Evolutionary conservation across 2,113 vertebrate species (phyloP).

Genomic region (Pluvianellus socialis): DNA sequence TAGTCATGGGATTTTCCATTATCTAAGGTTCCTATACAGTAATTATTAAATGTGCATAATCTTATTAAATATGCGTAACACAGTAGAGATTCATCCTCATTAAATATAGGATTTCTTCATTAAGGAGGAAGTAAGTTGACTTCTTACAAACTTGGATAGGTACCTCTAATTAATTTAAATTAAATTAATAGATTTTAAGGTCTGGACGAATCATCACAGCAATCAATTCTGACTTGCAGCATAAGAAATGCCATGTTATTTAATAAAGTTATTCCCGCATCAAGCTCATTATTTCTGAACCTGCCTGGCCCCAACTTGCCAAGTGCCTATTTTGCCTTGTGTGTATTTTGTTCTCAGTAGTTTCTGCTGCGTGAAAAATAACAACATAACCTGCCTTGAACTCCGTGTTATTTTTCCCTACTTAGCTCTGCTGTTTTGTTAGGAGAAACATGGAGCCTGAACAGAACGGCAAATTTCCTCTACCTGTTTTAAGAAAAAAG

Average conservation of each 20-base stretch:
- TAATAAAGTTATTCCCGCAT: not conserved
- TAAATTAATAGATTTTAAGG: not conserved
- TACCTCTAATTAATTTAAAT: not conserved
- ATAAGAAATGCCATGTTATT: not conserved
- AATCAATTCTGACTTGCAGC: not conserved
- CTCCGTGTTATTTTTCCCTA: not conserved
- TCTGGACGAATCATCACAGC: not conserved
- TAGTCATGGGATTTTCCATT: not conserved
- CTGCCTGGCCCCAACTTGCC: not conserved
- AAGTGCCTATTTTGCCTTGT: not conserved
- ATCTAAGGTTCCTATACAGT: not conserved
- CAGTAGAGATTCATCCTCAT: not conserved
- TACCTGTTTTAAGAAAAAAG: not conserved
- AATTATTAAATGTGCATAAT: not conserved
- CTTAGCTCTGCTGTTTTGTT: not conserved
- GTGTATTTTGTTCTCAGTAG: not conserved
- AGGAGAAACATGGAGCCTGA: not conserved
- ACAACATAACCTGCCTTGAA: not conserved
- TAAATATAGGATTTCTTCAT: not conserved
- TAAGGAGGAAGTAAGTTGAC: not conserved
- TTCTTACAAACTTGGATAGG: not conserved
- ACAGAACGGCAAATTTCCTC: not conserved
- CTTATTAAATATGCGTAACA: not conserved
- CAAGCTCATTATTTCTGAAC: not conserved
- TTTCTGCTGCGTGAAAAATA: not conserved